These are phyloP conservation scores for Cygnus atratus DNA, from an alignment of 2,113 vertebrate genomes.

Conservation along the genomic window DNA sequence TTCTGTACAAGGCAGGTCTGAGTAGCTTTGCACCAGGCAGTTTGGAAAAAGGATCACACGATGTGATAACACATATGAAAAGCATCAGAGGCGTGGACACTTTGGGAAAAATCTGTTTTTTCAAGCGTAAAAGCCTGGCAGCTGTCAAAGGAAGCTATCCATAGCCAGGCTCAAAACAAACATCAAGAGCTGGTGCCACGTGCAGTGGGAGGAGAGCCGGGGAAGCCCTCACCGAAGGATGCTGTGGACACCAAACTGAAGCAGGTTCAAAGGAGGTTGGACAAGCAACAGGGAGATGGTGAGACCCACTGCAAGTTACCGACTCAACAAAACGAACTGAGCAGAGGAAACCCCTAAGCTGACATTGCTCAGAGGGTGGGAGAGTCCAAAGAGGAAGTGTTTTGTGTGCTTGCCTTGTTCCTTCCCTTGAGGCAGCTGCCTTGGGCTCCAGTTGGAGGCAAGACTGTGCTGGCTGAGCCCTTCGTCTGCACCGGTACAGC, in stretches of 20 bases:
- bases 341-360: neutral
- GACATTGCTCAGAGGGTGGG: neutral
- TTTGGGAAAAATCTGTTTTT: neutral
- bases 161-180: neutral
- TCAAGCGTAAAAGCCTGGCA: neutral
- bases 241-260: neutral
- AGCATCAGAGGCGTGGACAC: neutral
- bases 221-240: fast-evolving
- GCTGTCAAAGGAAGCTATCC: neutral
- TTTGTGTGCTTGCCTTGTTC: neutral
- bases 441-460: neutral
- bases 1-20: neutral
- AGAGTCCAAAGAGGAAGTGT: neutral
- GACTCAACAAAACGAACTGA: neutral
- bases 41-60: neutral
- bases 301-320: neutral
- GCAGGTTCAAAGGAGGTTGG: neutral
- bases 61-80: neutral
- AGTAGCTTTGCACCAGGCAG: neutral
- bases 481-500: neutral
- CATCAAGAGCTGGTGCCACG: neutral
- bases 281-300: fast-evolving
- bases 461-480: neutral
- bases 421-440: neutral
- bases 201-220: neutral